These are phyloP conservation scores for Monoplex corrugatus DNA, from an alignment of 2,888 invertebrate species.

Conservation along the genomic window DNA sequence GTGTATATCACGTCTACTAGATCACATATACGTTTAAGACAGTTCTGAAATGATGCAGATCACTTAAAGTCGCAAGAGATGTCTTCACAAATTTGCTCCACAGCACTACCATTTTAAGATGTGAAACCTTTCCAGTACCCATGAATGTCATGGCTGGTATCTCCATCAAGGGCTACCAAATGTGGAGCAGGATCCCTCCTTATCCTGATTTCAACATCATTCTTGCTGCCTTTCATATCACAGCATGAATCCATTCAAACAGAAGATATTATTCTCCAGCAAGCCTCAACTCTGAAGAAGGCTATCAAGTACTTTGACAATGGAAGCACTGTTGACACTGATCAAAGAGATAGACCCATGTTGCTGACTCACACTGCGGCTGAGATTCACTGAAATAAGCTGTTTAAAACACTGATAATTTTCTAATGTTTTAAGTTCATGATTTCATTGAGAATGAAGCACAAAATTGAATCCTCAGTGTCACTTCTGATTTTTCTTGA, in stretches of 20 bases:
- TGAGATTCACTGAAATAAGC: neutral
- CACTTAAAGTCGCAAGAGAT: neutral
- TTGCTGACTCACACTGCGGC: neutral
- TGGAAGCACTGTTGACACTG: slow-evolving; percentile 1
- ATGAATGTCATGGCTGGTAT: slow-evolving; percentile 15
- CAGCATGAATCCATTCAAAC: neutral
- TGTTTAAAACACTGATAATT: slow-evolving; percentile 30
- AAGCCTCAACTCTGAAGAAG: neutral
- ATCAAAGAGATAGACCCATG: neutral
- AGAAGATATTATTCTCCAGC: neutral
- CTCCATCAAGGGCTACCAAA: neutral
- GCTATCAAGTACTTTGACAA: neutral
- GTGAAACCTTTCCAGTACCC: neutral
- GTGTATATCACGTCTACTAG: neutral
- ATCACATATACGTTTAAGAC: neutral
- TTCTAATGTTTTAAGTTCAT: slow-evolving; percentile 40
- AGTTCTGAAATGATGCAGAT: neutral
- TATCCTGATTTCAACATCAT: slow-evolving; percentile 2
- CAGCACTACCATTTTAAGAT: neutral
- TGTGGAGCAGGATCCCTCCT: neutral
- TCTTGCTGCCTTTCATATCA: slow-evolving; percentile 12
- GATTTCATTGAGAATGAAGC: slow-evolving; percentile 43
- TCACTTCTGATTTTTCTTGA: slow-evolving; percentile 42
- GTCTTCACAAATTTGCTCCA: neutral
- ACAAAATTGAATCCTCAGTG: slow-evolving; percentile 34